A percentile compares a stretch with the other conserved stretches of the same genome.
Evolutionary conservation across 1,140 invertebrate genomes (phyloP).

Genomic region (Drosophila sucinea): DNA sequence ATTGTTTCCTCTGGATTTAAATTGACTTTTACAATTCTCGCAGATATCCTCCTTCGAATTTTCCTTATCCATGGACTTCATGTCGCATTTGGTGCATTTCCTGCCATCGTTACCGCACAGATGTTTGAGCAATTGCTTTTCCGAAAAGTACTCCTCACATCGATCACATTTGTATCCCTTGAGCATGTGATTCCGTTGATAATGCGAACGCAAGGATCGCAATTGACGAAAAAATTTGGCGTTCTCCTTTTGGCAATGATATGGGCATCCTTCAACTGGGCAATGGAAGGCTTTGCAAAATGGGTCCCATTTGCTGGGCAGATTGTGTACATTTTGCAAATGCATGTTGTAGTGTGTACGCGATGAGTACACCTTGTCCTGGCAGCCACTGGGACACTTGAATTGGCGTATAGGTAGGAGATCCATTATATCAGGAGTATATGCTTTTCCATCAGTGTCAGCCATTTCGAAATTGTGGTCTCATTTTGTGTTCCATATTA

Average conservation of each 20-base stretch:
- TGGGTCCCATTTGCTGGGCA: background rate
- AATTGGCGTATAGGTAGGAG: conserved; percentile 30
- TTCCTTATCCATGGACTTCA: background rate
- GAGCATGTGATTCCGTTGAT: conserved; percentile 16
- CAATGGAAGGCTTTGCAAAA: conserved; percentile 18
- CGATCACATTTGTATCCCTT: conserved; percentile 13
- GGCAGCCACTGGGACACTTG: conserved; percentile 25
- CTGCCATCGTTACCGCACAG: background rate
- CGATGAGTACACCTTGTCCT: conserved; percentile 33
- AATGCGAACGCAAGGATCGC: conserved; percentile 30
- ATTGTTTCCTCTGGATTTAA: background rate
- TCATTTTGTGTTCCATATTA: background rate
- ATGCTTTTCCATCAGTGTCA: background rate
- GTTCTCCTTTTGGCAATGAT: conserved; percentile 6
- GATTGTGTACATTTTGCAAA: conserved; percentile 18
- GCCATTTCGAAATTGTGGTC: background rate
- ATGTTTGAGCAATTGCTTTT: conserved; percentile 2
- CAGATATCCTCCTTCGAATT: background rate
- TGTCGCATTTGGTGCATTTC: conserved; percentile 6
- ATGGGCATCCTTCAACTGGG: background rate
- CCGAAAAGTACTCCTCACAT: conserved; percentile 22
- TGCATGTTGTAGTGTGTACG: conserved; percentile 31
- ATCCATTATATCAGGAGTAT: conserved; percentile 11
- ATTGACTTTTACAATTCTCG: background rate
- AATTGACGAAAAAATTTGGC: background rate